Base-by-base conservation (phyloP, 2,888 invertebrate genomes). In the Trichogramma evanescens region DNA sequence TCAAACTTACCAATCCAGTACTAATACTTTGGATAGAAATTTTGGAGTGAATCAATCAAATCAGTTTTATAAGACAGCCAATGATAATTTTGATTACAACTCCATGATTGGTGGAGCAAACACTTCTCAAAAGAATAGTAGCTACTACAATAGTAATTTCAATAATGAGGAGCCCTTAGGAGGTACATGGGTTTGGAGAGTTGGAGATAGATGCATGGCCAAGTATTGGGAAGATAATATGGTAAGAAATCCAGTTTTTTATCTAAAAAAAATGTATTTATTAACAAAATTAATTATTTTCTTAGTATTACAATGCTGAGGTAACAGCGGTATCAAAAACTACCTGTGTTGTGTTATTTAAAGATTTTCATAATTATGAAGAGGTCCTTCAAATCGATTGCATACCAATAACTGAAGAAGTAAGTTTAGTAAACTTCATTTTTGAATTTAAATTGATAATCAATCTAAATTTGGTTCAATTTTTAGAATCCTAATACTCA, bases 201-300 rank as follows among this genome's bases (percentile, higher is more conserved):
- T 86, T 54, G 93, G 92, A 8, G 93, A 93, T 74, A 84, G 87
- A 63, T 93, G 93, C 73, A 82, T 93, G 78, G 94, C 94, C 6
- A 90, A 92, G 72, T 95, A 95, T 79, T 94, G 94, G 94, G 93
- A 94, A 77, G 94, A 94, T 79, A 88, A 89, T 71, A 87, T 87
- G 80, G 93, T 91, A 74, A 81, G 82, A 6, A 38, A 49, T 51
- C 38, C 6, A 51, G 46, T 56, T 38, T 42, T 4, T 50, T 8
- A 57, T 56, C 58, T 54, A 61, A 10, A 13, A 55, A 57, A 41
- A 50, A 5, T 13, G 9, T 59, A 59, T 57, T 42, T 58, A 40
- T 59, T 57, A 44, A 50, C 44, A 50, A 46, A 50, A 56, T 50
- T 58, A 54, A 13, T 53, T 26, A n/a, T 58, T 39, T 39, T 78